Evolutionary conservation across 2,113 vertebrate genomes (phyloP).

Genomic region (Cheirogaleus medius): DNA sequence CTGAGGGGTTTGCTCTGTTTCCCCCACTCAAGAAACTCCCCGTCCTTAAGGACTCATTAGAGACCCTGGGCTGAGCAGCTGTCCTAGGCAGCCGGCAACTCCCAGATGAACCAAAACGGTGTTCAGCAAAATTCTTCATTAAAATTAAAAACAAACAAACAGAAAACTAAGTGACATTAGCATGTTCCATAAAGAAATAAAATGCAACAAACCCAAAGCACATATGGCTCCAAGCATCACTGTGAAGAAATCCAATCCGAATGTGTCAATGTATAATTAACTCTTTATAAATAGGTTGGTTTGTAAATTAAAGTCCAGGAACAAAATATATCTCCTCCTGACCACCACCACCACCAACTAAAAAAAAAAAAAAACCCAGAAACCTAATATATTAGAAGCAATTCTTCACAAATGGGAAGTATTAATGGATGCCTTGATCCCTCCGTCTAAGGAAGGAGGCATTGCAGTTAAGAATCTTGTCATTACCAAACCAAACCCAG

Average conservation of each 20-base stretch:
- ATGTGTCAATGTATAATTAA: background rate
- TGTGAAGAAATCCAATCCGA: background rate
- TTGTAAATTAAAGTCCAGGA: background rate
- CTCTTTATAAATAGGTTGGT: background rate
- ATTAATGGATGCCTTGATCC: background rate
- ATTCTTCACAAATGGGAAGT: background rate
- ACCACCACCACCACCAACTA: background rate
- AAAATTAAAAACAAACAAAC: background rate
- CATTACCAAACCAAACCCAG: background rate
- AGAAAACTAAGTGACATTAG: background rate
- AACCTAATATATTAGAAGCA: background rate
- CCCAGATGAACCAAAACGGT: background rate
- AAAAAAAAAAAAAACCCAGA: background rate
- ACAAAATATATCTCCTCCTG: background rate
- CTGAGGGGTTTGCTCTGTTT: background rate
- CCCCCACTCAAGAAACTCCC: background rate
- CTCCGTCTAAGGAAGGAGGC: background rate
- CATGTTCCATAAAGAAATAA: background rate
- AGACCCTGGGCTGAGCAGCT: background rate
- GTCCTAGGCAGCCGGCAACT: background rate
- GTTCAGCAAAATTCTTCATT: background rate
- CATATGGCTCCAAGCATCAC: background rate
- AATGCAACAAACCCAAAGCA: background rate
- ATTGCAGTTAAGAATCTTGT: background rate
- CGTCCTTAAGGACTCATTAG: rapidly evolving